Conservation (phyloP, 2,797 vertebrate genomes). For the Rhynchotus rufescens region DNA sequence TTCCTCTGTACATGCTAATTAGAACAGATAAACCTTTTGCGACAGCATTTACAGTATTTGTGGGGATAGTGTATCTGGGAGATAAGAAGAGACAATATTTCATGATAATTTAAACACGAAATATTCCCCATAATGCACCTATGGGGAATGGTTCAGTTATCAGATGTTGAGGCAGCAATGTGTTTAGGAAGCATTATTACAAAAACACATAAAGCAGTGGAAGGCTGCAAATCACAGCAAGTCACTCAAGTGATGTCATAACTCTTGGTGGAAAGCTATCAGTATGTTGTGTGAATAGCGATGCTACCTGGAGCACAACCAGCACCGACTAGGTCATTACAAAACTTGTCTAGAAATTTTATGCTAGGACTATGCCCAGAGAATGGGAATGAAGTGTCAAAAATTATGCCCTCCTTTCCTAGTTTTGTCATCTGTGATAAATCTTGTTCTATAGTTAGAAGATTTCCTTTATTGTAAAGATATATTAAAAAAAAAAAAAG, state of each 20-base stretch:
- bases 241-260: background rate
- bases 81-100: constrained; percentile 56
- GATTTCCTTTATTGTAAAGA: constrained; percentile 39
- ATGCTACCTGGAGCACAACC: background rate
- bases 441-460: constrained; percentile 59
- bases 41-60: constrained; percentile 41
- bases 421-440: constrained; percentile 58
- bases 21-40: constrained; percentile 66
- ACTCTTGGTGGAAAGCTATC: constrained; percentile 19
- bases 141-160: constrained; percentile 14
- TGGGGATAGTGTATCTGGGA: constrained; percentile 35
- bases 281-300: constrained; percentile 9
- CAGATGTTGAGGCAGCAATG: constrained; percentile 39
- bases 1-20: constrained; percentile 73
- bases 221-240: constrained; percentile 20
- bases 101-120: constrained; percentile 54
- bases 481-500: background rate
- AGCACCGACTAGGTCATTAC: constrained; percentile 46
- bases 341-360: constrained; percentile 65
- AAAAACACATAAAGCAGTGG: constrained; percentile 24
- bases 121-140: constrained; percentile 29
- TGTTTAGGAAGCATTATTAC: constrained; percentile 41
- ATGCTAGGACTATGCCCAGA: constrained; percentile 33
- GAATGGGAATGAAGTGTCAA: constrained; percentile 15
- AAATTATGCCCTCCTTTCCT: constrained; percentile 61